Evolutionary conservation across 2,113 vertebrate species (phyloP), one percentile per base, ranked within the genome.

Genomic region (Albula glossodonta): DNA sequence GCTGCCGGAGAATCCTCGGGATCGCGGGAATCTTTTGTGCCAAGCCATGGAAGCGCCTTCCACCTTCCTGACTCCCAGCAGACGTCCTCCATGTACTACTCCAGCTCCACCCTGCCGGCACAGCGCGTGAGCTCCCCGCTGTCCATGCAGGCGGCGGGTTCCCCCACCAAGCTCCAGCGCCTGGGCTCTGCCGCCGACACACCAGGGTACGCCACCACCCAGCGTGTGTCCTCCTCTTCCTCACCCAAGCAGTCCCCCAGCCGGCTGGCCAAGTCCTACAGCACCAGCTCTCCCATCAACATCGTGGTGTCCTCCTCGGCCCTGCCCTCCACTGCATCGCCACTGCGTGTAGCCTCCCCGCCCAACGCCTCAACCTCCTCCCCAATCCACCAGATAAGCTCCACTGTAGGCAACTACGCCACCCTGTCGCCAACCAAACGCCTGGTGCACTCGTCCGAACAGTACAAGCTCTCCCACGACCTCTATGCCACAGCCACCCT

Each of bases 381-480:
- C 80, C 96, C 96, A 89, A 94, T 96, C 87, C 96, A 96, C 91
- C 97, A 99, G 96, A 96, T 98, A 92, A 97, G 97, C 95, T 97
- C 97, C 87, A 95, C 97, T 93, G 97, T 98, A 92, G 97, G 97
- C 93, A 97, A 96, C 93, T 99, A 99, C 94, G 98, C 98, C 91
- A 99, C 98, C 49, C 94, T 99, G 92, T 99, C 98, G 91, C 98
- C 98, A 88, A 96, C 96, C 93, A 99, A 99, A 94, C 96, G 98
- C 86, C 96, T 98, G 93, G 97, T 97, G 87, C 97, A 98, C 95
- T 95, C 97, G 81, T 96, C 97, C 52, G 98, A 99, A 91, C 98
- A 96, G 93, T 99, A 98, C 95, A 99, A 99, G 94, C 97, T 98
- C 90, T 96, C 97, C 86, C 97, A 98, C 93, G 97, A 99, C 92